phyloP scores from a whole-genome alignment of 2,113 vertebrate species.

The Prietella phreatophila region DNA sequence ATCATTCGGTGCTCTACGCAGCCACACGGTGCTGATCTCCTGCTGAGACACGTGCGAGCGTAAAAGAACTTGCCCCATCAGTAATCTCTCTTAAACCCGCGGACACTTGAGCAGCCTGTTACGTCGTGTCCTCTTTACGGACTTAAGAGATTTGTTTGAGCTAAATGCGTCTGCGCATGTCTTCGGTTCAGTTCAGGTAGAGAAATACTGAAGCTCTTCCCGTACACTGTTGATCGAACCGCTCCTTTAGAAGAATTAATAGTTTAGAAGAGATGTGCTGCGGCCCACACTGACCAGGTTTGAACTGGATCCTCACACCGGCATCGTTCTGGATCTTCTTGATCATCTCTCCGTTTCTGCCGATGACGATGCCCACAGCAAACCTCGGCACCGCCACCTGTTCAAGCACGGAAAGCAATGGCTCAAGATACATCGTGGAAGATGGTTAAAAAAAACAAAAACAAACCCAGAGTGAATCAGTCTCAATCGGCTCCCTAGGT shows the following conservation, averaged over 20 bases:
- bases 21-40: not conserved
- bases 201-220: not conserved
- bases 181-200: not conserved
- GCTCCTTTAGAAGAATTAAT: too few relatives aligned
- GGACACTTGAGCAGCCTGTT: not conserved
- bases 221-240: too few relatives aligned
- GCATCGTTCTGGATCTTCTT: conserved; percentile 99
- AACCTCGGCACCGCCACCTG: conserved; percentile 95
- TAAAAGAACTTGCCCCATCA: not conserved
- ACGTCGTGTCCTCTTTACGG: not conserved
- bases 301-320: conserved; percentile 97
- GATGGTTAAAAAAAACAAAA: too few relatives aligned
- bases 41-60: conserved; percentile 17
- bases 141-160: conserved; percentile 34
- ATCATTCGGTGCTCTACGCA: too few relatives aligned
- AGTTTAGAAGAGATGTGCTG: not conserved
- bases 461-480: too few relatives aligned
- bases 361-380: conserved; percentile 97
- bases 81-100: conserved; percentile 35
- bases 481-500: too few relatives aligned
- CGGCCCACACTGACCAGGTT: conserved; percentile 80
- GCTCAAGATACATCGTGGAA: not conserved
- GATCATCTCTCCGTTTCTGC: conserved; percentile 98
- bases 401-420: not conserved
- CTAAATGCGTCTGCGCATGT: not conserved